Conservation (phyloP, 2,113 vertebrate genomes). For the Poeciliopsis turrubarensis region DNA sequence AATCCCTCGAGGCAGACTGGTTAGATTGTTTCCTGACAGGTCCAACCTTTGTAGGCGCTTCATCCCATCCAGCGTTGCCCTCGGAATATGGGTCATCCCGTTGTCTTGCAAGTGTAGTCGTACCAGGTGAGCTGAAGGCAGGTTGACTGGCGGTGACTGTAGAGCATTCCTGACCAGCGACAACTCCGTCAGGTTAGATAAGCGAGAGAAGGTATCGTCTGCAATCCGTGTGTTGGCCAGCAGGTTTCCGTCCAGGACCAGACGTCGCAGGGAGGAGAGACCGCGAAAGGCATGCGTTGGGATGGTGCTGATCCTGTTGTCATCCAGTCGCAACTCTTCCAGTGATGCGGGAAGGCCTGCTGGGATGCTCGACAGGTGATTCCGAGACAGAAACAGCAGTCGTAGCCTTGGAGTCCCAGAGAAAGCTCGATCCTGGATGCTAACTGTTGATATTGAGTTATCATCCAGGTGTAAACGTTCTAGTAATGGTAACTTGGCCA, state of each 20-base stretch:
- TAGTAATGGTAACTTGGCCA: constrained; percentile 88
- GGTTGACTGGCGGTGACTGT: constrained; percentile 87
- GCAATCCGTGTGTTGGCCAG: constrained; percentile 94
- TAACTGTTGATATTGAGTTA: constrained; percentile 94
- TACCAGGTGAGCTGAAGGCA: constrained; percentile 86
- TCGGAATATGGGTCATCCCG: constrained; percentile 90
- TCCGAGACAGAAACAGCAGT: constrained; percentile 90
- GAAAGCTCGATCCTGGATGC: constrained; percentile 95
- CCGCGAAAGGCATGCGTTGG: constrained; percentile 92
- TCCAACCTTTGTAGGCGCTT: constrained; percentile 85
- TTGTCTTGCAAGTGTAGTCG: constrained; percentile 93
- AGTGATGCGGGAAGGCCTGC: constrained; percentile 88
- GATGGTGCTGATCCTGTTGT: constrained; percentile 95
- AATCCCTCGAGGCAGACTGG: constrained; percentile 87
- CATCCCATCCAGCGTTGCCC: constrained; percentile 86
- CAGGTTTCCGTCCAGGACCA: constrained; percentile 94
- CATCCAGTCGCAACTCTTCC: constrained; percentile 92
- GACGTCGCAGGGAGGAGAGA: constrained; percentile 84
- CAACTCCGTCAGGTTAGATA: constrained; percentile 92
- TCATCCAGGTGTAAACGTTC: constrained; percentile 96
- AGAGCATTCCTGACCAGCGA: constrained; percentile 93
- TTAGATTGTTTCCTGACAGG: constrained; percentile 94
- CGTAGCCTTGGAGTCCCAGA: constrained; percentile 86
- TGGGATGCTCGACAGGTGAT: constrained; percentile 94
- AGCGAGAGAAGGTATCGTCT: constrained; percentile 92